Percentiles rank a stretch among this genome's conserved stretches.
phyloP scores from a whole-genome alignment of 1,140 invertebrate species.

The Ylistrum balloti region DNA sequence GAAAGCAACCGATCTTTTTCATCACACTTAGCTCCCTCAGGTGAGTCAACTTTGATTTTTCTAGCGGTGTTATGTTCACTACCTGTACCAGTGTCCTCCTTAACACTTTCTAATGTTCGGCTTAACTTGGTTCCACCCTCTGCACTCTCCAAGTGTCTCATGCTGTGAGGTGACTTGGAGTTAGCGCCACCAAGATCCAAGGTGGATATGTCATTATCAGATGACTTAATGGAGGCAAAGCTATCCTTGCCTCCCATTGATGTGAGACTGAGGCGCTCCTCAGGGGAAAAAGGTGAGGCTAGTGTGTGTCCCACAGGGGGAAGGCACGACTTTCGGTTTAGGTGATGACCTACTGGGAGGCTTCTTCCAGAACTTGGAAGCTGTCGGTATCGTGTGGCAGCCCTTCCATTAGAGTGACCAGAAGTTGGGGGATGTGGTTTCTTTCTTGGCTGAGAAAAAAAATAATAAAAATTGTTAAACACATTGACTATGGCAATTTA shows the following conservation, averaged over 20 bases:
- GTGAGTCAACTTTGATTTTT: not conserved
- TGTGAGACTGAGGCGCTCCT: conserved; percentile 32
- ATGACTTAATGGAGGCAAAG: conserved; percentile 32
- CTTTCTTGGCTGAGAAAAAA: conserved; percentile 71
- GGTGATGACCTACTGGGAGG: conserved; percentile 60
- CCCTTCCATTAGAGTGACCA: conserved; percentile 67
- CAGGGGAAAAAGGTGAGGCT: conserved; percentile 49
- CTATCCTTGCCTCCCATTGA: conserved; percentile 6
- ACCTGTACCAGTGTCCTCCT: conserved; percentile 44
- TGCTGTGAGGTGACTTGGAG: not conserved
- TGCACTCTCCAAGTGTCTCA: conserved; percentile 1
- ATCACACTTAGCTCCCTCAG: not conserved
- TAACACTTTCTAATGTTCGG: conserved; percentile 53
- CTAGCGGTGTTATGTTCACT: conserved; percentile 21
- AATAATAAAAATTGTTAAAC: not conserved
- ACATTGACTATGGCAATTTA: no score
- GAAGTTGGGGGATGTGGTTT: conserved; percentile 77
- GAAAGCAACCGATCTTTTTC: not conserved
- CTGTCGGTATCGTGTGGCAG: conserved; percentile 68
- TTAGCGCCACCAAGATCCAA: not conserved
- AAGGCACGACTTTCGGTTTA: conserved; percentile 80
- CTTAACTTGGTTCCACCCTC: not conserved
- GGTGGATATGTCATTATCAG: not conserved
- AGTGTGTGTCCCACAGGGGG: conserved; percentile 79
- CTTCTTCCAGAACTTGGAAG: conserved; percentile 67